These are phyloP conservation scores for Psittacula echo DNA, from an alignment of 2,797 vertebrate species.

Conservation along the genomic window DNA sequence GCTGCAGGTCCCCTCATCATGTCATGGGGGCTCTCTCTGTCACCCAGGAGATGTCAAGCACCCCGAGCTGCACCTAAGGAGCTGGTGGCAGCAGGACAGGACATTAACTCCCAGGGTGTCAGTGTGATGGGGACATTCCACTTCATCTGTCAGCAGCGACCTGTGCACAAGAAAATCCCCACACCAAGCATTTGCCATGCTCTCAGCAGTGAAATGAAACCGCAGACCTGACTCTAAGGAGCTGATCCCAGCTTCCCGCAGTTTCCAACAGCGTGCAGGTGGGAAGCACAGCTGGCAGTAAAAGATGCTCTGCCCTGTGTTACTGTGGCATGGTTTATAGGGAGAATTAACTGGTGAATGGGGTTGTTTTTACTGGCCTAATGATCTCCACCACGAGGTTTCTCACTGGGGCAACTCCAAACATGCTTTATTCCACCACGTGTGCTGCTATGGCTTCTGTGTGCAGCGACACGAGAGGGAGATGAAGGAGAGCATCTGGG, in stretches of 20 bases:
- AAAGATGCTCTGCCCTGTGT: background rate
- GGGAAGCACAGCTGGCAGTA: background rate
- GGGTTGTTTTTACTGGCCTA: background rate
- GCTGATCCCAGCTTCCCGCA: background rate
- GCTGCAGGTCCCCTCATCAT: background rate
- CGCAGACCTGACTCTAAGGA: background rate
- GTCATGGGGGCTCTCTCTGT: background rate
- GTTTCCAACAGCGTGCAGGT: background rate
- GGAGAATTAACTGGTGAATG: background rate
- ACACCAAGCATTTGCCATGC: background rate
- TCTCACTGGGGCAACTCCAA: background rate
- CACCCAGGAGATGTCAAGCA: background rate
- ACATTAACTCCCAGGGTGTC: background rate
- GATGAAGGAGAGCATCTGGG: slow-evolving; percentile 4
- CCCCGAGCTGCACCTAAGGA: background rate
- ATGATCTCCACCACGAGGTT: background rate
- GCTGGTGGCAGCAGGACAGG: background rate
- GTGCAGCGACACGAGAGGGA: background rate
- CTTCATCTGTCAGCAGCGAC: background rate
- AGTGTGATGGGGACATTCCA: background rate
- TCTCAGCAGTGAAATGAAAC: background rate
- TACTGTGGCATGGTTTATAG: background rate
- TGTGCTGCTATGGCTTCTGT: background rate
- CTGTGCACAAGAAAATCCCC: background rate
- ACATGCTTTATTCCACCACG: background rate